Percentiles rank a stretch among this genome's conserved stretches.
Conservation (phyloP, 2,888 invertebrate genomes). For the Cryptus armator region DNA sequence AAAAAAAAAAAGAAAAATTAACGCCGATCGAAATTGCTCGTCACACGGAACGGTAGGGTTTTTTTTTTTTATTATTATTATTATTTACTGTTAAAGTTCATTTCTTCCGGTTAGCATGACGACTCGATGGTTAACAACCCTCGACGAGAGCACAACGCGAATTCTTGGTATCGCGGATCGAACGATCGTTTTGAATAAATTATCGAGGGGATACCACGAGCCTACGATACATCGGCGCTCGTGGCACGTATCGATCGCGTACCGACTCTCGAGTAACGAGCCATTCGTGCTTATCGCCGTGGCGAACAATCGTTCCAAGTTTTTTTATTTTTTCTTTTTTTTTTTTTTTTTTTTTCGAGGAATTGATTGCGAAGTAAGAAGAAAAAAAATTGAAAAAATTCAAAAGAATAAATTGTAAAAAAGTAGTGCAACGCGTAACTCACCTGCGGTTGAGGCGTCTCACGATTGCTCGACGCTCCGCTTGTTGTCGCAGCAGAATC, state of each 20-base stretch:
- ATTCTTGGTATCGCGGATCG: conserved; percentile 14
- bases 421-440: conserved; percentile 66
- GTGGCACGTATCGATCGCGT: conserved; percentile 4
- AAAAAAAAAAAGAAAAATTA: not conserved
- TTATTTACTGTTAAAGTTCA: not conserved
- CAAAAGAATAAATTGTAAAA: not conserved
- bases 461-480: conserved; percentile 86
- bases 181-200: conserved; percentile 33
- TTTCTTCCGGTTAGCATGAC: not conserved
- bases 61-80: too few species aligned
- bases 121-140: not conserved
- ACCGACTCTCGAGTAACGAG: conserved; percentile 27
- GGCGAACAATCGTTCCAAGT: not conserved
- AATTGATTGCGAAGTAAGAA: conserved; percentile 23
- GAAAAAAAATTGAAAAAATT: not conserved
- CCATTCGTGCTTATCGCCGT: not conserved
- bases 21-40: conserved; percentile 4
- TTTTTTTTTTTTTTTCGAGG: not conserved
- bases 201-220: conserved; percentile 2
- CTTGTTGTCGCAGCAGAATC: conserved; percentile 85
- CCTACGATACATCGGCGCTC: not conserved
- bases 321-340: not conserved
- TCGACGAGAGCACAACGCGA: not conserved
- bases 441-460: conserved; percentile 86
- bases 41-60: not conserved